These are phyloP conservation scores for Pseudopodoces humilis DNA, from an alignment of 2,113 vertebrate species.

Conservation along the genomic window DNA sequence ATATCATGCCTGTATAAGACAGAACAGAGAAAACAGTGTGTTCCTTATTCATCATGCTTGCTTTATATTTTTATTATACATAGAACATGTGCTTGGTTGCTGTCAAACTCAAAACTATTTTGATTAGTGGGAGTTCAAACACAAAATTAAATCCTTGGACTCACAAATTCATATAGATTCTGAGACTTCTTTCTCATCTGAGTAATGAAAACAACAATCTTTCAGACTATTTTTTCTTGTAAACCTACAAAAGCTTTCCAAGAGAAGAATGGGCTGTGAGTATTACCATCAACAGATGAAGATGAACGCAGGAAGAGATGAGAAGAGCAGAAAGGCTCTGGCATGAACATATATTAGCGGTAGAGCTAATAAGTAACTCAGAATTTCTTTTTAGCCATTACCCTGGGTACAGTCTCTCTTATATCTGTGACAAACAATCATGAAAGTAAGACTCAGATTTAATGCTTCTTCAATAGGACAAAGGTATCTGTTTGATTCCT, in stretches of 20 bases:
- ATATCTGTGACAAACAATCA: not conserved
- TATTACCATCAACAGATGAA: not conserved
- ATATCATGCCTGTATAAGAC: slow-evolving; percentile 87
- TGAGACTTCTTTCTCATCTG: not conserved
- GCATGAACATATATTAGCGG: not conserved
- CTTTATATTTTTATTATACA: not conserved
- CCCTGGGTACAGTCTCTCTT: not conserved
- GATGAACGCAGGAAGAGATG: not conserved
- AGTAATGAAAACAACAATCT: not conserved
- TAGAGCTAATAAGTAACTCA: not conserved
- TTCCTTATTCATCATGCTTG: not conserved
- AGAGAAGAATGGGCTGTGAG: not conserved
- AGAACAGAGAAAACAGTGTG: slow-evolving; percentile 7
- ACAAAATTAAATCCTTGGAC: not conserved
- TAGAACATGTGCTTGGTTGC: not conserved
- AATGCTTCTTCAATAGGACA: not conserved
- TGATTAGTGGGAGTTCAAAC: not conserved
- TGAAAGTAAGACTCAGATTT: not conserved
- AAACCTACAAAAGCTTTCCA: not conserved
- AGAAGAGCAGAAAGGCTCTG: not conserved
- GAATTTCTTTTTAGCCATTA: not conserved
- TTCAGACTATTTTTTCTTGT: not conserved
- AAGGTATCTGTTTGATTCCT: not conserved
- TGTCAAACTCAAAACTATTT: not conserved
- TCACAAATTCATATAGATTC: not conserved